Evolutionary conservation across 1,140 invertebrate genomes (phyloP), one percentile per base, ranked within the genome.

Genomic region (Danaus melanippus): DNA sequence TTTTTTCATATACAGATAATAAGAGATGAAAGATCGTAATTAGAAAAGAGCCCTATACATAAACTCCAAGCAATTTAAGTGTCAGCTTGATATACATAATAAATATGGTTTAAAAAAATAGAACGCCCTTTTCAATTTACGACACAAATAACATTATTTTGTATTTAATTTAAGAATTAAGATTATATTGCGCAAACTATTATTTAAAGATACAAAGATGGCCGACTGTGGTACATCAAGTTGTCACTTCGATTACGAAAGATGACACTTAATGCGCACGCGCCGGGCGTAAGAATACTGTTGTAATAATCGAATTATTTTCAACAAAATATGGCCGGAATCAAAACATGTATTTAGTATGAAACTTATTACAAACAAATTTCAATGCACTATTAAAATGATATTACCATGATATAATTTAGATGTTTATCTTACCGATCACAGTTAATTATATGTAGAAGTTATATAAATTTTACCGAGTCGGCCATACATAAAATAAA

Each of bases 211-310:
- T 42, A 47, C 48, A 50, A 41, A 50, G 48, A 61, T 55, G 62
- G 59, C 65, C 53, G 60, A 53, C 47, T 59, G 59, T 60, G 56
- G 56, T 51, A 56, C 53, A 67, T 71, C 67, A 69, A 67, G 61
- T 70, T 72, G 67, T 72, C 74, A 62, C 63, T 63, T 66, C 56
- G 60, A 66, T 74, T 76, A 69, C 64, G 67, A 70, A 69, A 76
- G 53, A 56, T 67, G 68, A 58, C 67, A 70, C 58, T 69, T 65
- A 56, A 47, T 62, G 71, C 62, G 69, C 67, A 66, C 66, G 68
- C 66, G 67, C 64, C 58, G 56, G 56, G 5, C 21, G 21, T 32
- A 32, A 32, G 21, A 32, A 32, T 2, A 32, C 21, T 40, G 39
- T n/a, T 17, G n/a, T 10, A 42, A 15, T 50, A 50, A 50, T 50